Percentiles rank a stretch among this genome's conserved stretches.
phyloP scores from a whole-genome alignment of 2,113 vertebrate species.

The Acanthisitta chloris region DNA sequence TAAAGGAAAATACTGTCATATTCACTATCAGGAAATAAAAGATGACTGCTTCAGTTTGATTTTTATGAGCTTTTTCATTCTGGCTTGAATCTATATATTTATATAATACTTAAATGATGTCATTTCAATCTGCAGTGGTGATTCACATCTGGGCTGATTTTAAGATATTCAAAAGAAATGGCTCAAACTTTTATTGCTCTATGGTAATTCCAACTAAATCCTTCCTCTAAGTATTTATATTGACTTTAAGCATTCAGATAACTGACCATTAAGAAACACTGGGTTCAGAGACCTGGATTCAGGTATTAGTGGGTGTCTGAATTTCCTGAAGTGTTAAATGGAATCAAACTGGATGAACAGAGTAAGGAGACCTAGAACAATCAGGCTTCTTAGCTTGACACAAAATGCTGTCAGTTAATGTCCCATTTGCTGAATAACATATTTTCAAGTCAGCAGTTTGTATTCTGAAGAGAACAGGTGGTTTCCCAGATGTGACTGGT shows the following conservation, averaged over 20 bases:
- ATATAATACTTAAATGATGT: background rate
- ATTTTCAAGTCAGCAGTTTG: background rate
- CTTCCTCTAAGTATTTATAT: background rate
- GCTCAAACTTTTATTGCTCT: background rate
- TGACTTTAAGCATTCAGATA: background rate
- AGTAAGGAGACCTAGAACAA: background rate
- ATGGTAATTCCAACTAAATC: background rate
- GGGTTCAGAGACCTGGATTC: background rate
- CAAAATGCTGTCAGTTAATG: background rate
- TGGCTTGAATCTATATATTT: background rate
- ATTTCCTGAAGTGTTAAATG: background rate
- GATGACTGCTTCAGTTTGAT: background rate
- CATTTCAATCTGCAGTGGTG: background rate
- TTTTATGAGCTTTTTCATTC: background rate
- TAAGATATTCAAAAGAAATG: background rate
- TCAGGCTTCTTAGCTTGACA: background rate
- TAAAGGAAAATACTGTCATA: background rate
- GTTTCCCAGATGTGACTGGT: accelerated
- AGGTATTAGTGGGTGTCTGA: background rate
- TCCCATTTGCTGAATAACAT: background rate
- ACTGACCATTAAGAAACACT: background rate
- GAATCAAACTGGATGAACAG: background rate
- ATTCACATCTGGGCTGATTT: background rate
- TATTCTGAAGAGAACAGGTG: background rate
- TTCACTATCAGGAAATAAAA: background rate